Conservation (phyloP, 2,888 invertebrate genomes). For the Synanthedon formicaeformis region DNA sequence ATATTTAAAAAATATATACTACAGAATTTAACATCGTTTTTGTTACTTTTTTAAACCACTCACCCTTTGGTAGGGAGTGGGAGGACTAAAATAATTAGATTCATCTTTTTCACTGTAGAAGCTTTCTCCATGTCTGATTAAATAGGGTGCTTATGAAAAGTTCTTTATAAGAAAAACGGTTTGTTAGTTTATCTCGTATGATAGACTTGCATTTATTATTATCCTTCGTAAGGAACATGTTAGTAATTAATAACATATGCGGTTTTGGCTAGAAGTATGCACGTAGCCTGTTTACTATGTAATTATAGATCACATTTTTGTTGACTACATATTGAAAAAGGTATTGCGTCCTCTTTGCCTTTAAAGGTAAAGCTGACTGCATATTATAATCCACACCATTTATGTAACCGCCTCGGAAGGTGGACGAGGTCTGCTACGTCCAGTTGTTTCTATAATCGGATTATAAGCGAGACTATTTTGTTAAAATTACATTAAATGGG, state of each 20-base stretch:
- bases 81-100: no score
- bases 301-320: conserved; percentile 7
- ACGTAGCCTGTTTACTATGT: background rate
- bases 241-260: background rate
- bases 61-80: no score
- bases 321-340: conserved; percentile 17
- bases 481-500: background rate
- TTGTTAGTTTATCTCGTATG: no score
- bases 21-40: no score
- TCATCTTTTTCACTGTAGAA: no score
- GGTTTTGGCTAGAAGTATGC: background rate
- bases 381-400: conserved; percentile 18
- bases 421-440: conserved; percentile 3
- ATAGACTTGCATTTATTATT: no score
- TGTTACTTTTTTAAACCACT: no score
- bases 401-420: conserved; percentile 15
- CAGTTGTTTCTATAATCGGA: conserved; percentile 5
- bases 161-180: no score
- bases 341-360: conserved; percentile 21
- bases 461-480: conserved; percentile 3
- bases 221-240: no score
- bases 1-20: no score
- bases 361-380: conserved; percentile 21
- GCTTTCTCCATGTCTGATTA: no score
- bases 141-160: no score